Base-by-base conservation (phyloP, 2,888 invertebrate species). In the Tanytarsus gracilentus region DNA sequence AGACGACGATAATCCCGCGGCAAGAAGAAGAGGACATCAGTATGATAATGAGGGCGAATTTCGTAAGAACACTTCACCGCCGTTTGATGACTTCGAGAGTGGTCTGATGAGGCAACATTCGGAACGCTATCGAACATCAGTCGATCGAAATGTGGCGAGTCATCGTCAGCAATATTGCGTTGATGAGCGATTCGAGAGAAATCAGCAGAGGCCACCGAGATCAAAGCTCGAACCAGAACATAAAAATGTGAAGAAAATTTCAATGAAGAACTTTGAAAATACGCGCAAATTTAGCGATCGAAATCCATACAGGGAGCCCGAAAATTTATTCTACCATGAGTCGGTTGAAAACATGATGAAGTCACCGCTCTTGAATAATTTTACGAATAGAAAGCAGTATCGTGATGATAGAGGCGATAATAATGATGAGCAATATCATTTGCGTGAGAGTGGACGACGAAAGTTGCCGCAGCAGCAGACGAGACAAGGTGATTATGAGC, bases 291-390 rank as follows among this genome's bases (percentile, higher is more conserved):
- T 21, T 33, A 16, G 11, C 26, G 71, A 72, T 50, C 70, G 73
- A 7, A 74, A 74, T 68, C 74, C 74, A 2, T 74, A 74, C 60
- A 69, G 71, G 16, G 73, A 74, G 63, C 70, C 72, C 1, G 71
- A 73, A 64, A 74, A 71, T 63, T 67, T 73, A 62, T 74, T 74
- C 18, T 74, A 74, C 61, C 71, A 73, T 23, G 71, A 74, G 62
- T 73, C 72, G 65, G 72, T 73, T 67, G 74, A 74, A 63, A 72
- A 71, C 62, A 72, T 74, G 72, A 71, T 74, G 68, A 74, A 73
- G 62, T 73, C 73, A 4, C 69, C 73, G 14, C 71, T 72, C 50
- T 72, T 74, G 68, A 69, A 72, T 29, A n/a, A n/a, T n/a, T n/a
- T n/a, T n/a, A n/a, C n/a, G n/a, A n/a, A n/a, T n/a, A n/a, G n/a